Evolutionary conservation across 2,113 vertebrate species (phyloP).

Genomic region (Epinephelus fuscoguttatus): DNA sequence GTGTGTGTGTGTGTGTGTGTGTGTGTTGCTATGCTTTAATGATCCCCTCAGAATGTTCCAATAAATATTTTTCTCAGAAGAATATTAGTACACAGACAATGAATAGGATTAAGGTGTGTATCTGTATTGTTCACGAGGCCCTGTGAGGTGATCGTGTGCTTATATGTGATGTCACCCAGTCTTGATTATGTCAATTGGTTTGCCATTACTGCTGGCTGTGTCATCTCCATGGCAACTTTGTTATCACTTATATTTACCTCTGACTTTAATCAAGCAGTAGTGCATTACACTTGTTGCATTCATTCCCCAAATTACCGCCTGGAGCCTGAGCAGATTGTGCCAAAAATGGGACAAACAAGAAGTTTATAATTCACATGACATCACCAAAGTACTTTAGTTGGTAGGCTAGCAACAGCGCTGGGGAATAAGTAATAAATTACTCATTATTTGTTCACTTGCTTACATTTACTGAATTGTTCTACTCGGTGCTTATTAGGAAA

Average conservation of each 20-base stretch:
- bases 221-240: constrained; percentile 61
- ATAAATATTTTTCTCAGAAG: constrained; percentile 43
- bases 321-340: constrained; percentile 5
- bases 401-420: not conserved
- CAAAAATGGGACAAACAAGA: constrained; percentile 38
- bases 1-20: not conserved
- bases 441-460: not conserved
- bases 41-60: constrained; percentile 14
- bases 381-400: constrained; percentile 5
- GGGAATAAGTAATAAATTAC: not conserved
- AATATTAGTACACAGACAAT: constrained; percentile 28
- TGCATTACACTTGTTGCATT: constrained; percentile 43
- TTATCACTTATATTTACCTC: constrained; percentile 55
- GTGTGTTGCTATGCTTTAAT: constrained; percentile 43
- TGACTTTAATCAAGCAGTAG: constrained; percentile 49
- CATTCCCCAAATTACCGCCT: constrained; percentile 40
- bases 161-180: constrained; percentile 47
- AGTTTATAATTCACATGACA: constrained; percentile 37
- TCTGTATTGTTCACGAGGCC: constrained; percentile 40
- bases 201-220: constrained; percentile 38
- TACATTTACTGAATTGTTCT: not conserved
- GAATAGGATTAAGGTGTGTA: constrained; percentile 42
- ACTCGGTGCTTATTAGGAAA: not conserved
- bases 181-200: constrained; percentile 47
- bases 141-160: not conserved